Evolutionary conservation across 2,797 vertebrate species (phyloP), one percentile per base, ranked within the genome.

Genomic region (Aplochiton taeniatus): DNA sequence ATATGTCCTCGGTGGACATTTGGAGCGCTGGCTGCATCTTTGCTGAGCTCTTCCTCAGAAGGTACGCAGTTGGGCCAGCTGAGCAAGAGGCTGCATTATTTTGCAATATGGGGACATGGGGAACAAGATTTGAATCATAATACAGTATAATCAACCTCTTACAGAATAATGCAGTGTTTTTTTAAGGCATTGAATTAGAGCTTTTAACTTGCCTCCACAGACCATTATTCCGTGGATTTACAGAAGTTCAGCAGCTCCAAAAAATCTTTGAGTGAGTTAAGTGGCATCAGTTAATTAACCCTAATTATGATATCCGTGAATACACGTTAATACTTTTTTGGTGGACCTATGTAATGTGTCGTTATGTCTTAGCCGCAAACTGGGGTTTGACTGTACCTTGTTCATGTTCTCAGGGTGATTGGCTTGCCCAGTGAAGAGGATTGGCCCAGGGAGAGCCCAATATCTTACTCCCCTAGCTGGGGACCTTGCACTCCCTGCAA

Each of bases 21-120:
- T 94, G 93, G 93, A 93, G 93, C 47, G 88, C 73, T 0, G 92
- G 92, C 66, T 94, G 93, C 79, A 88, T 94, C 78, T 91, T 93
- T 1, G 92, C 92, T 0, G 92, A 94, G 77, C 90, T 94, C 59
- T 87, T 92, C 78, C 85, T 92, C 64, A 46, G 90, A 65, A 92
- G 82, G 92, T 93, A 59, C 67, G 73, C 45, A 5, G 65, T 42
- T 14, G 0, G 6, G 7, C 11, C 7, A 4, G 9, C 6, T n/a
- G 45, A 9, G 43, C 19, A 9, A 19, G 9, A 20, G 19, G 8
- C 1, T 66, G 48, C 20, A 44, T 58, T 41, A 19, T 18, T 4
- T 54, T 10, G 11, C 52, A 19, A 11, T 54, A 19, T 31, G 18
- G 16, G 52, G 18, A 11, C 7, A 18, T n/a, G 1, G n/a, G n/a